Conservation (phyloP, 1,140 invertebrate species). For the Papilio xuthus region DNA sequence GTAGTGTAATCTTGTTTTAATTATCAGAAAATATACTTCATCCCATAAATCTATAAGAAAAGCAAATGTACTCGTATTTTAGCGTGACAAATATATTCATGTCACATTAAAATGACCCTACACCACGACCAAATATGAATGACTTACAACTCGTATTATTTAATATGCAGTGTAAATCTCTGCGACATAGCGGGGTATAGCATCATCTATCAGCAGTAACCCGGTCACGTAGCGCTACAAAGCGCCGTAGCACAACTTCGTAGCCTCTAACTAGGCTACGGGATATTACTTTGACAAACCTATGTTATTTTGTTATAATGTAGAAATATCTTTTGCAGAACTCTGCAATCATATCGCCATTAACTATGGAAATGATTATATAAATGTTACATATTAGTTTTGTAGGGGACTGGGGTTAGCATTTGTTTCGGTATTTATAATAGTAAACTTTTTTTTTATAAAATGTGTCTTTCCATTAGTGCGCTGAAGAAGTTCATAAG, state of each 20-base stretch:
- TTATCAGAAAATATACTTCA: too few relatives aligned
- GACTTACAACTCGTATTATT: constrained; percentile 12
- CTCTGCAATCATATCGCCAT: background rate
- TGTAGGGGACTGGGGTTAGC: background rate
- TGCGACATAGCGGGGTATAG: constrained; percentile 29
- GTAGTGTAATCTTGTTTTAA: too few relatives aligned
- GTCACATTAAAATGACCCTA: background rate
- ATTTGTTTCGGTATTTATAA: too few relatives aligned
- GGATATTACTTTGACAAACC: constrained; percentile 15
- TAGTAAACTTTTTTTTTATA: too few relatives aligned
- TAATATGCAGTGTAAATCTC: constrained; percentile 30
- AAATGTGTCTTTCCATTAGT: too few relatives aligned
- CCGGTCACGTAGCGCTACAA: constrained; percentile 60
- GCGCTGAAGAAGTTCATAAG: too few relatives aligned
- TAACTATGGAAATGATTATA: background rate
- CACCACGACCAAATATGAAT: constrained; percentile 8
- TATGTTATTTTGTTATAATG: constrained; percentile 25
- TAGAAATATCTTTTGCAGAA: background rate
- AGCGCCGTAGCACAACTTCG: constrained; percentile 43
- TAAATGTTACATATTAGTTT: background rate
- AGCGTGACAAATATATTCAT: constrained; percentile 6
- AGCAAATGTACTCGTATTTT: background rate
- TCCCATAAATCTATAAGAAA: too few relatives aligned
- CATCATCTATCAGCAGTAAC: constrained; percentile 57
- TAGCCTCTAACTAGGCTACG: constrained; percentile 56